These are phyloP conservation scores for Lithobius niger DNA, from an alignment of 1,140 invertebrate genomes.

Conservation along the genomic window DNA sequence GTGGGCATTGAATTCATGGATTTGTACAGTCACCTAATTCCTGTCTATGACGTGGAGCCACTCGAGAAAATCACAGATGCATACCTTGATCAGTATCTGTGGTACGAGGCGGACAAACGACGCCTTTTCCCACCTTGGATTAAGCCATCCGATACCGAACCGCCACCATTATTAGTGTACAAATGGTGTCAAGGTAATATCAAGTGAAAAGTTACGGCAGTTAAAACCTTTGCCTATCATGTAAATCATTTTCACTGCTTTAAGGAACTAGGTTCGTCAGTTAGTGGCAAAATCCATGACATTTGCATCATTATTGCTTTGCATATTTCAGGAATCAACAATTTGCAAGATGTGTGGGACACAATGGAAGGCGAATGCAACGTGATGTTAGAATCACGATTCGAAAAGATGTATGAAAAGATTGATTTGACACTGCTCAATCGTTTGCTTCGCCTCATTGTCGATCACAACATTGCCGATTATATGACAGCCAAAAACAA, in stretches of 20 bases:
- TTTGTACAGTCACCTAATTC: constrained; percentile 94
- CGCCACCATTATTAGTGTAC: constrained; percentile 91
- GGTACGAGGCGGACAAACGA: constrained; percentile 99
- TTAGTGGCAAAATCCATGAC: no score
- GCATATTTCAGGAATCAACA: constrained; percentile 77
- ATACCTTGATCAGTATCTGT: constrained; percentile 98
- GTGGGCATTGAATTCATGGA: constrained; percentile 99
- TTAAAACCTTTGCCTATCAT: not conserved
- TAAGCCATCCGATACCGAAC: constrained; percentile 96
- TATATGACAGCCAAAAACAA: constrained; percentile 99
- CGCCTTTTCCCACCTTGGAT: constrained; percentile 96
- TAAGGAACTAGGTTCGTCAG: no score
- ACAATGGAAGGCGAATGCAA: constrained; percentile 96
- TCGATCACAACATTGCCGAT: constrained; percentile 99
- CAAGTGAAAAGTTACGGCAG: not conserved
- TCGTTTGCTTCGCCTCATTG: constrained; percentile 84
- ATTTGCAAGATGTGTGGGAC: constrained; percentile 97
- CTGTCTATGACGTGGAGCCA: constrained; percentile 98
- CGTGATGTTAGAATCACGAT: constrained; percentile 91
- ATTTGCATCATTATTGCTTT: no score
- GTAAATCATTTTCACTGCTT: no score
- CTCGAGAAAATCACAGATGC: constrained; percentile 99
- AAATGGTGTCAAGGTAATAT: constrained; percentile 95
- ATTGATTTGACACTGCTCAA: constrained; percentile 97
- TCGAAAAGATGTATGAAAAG: constrained; percentile 98